phyloP scores from a whole-genome alignment of 2,113 vertebrate species.

The Psophia crepitans region DNA sequence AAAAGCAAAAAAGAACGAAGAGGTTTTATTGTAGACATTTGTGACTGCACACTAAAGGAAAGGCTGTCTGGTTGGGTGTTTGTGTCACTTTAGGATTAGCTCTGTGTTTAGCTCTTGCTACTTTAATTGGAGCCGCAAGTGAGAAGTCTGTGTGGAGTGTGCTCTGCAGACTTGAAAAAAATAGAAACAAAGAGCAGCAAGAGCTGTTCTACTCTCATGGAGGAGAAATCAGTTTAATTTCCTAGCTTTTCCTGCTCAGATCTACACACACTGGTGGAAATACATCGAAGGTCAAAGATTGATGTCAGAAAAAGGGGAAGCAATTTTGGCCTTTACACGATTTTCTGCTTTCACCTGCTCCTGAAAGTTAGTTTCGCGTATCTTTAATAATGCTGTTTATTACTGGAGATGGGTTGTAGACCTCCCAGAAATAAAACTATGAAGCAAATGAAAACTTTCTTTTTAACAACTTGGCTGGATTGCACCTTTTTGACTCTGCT shows the following conservation, averaged over 20 bases:
- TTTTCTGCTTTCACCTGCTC: neutral
- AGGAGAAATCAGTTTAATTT: neutral
- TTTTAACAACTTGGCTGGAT: neutral
- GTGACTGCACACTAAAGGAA: rapidly evolving
- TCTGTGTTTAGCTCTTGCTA: neutral
- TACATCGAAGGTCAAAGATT: neutral
- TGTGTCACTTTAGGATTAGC: neutral
- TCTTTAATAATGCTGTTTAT: slow-evolving; percentile 5
- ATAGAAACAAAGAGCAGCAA: neutral
- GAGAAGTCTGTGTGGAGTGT: neutral
- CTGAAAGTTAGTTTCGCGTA: neutral
- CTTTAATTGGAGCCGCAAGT: neutral
- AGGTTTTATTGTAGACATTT: neutral
- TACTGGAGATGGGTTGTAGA: neutral
- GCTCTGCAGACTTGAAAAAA: neutral
- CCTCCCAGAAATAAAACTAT: neutral
- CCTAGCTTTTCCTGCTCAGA: neutral
- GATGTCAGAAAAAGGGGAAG: neutral
- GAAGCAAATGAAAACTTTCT: neutral
- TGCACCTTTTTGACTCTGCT: neutral
- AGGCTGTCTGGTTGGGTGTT: neutral
- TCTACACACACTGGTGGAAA: neutral
- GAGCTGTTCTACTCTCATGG: neutral
- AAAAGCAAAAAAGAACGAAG: neutral
- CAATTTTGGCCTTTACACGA: neutral